These are phyloP conservation scores for Triplophysa siluroides DNA, from an alignment of 2,113 vertebrate species.

Conservation along the genomic window DNA sequence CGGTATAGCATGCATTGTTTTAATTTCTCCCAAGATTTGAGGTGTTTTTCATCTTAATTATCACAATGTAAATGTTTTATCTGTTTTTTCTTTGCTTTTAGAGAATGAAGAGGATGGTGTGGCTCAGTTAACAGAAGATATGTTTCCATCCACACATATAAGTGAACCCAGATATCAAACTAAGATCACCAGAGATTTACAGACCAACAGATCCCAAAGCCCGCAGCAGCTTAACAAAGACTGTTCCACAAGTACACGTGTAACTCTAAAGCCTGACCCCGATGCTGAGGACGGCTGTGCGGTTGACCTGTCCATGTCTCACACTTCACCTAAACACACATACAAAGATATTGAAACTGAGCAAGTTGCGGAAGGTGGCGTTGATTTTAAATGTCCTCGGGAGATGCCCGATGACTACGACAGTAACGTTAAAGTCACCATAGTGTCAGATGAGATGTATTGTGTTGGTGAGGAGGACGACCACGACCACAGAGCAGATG, in stretches of 20 bases:
- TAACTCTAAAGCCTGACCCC: conserved; percentile 61
- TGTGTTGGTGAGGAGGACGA: conserved; percentile 45
- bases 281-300: conserved; percentile 56
- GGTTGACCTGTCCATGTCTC: conserved; percentile 64
- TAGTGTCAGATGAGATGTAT: conserved; percentile 56
- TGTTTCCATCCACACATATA: neutral
- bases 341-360: conserved; percentile 59
- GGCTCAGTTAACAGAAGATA: neutral
- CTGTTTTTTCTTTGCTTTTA: conserved; percentile 21
- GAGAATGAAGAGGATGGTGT: conserved; percentile 6
- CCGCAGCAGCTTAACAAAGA: neutral
- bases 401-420: conserved; percentile 36
- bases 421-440: conserved; percentile 55
- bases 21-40: neutral
- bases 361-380: conserved; percentile 38
- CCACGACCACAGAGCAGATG: conserved; percentile 49
- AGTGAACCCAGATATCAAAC: conserved; percentile 3
- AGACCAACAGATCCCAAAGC: neutral
- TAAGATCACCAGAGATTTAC: neutral
- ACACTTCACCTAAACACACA: conserved; percentile 55
- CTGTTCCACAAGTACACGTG: neutral
- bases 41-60: neutral
- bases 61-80: neutral
- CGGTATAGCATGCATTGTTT: too few species aligned
- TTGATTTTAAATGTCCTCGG: conserved; percentile 28